These are phyloP conservation scores for Drosophila bocki DNA, from an alignment of 1,140 invertebrate genomes.

Conservation along the genomic window DNA sequence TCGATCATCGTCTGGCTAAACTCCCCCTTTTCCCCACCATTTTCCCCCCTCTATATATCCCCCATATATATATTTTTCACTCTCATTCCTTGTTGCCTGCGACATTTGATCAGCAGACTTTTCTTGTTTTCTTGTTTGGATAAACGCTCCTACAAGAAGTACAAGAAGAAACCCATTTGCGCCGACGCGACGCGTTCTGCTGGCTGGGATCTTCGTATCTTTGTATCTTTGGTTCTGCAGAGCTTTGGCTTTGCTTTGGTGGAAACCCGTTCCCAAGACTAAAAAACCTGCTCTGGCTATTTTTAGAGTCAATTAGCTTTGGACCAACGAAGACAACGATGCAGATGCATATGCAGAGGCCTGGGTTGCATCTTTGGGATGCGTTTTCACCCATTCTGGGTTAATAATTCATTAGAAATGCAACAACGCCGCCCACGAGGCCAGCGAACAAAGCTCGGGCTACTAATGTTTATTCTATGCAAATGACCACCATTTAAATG, in stretches of 20 bases:
- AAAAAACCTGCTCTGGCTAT: slow-evolving; percentile 71
- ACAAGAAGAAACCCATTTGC: slow-evolving; percentile 42
- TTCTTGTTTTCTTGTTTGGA: slow-evolving; percentile 51
- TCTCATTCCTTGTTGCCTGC: slow-evolving; percentile 56
- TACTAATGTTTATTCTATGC: slow-evolving; percentile 44
- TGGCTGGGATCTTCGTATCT: slow-evolving; percentile 24
- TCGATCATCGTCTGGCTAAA: background rate
- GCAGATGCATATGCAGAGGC: slow-evolving; percentile 17
- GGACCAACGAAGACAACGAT: slow-evolving; percentile 7
- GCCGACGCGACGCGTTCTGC: slow-evolving; percentile 13
- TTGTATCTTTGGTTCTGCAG: slow-evolving; percentile 20
- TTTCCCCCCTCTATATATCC: too few species aligned
- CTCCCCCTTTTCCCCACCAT: slow-evolving; percentile 1
- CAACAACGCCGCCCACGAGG: slow-evolving; percentile 33
- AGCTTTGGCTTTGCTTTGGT: slow-evolving; percentile 26
- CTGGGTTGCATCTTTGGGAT: slow-evolving; percentile 27
- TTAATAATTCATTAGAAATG: slow-evolving; percentile 77
- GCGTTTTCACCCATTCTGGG: slow-evolving; percentile 66
- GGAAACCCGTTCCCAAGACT: slow-evolving; percentile 49
- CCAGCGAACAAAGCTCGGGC: slow-evolving; percentile 10
- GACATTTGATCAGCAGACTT: slow-evolving; percentile 63
- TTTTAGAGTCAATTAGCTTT: slow-evolving; percentile 80
- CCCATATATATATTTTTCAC: slow-evolving; percentile 51
- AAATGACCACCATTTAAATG: slow-evolving; percentile 61
- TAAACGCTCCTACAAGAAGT: slow-evolving; percentile 44